Conservation (phyloP, 2,797 vertebrate species). For the Gallinago nigripennis region DNA sequence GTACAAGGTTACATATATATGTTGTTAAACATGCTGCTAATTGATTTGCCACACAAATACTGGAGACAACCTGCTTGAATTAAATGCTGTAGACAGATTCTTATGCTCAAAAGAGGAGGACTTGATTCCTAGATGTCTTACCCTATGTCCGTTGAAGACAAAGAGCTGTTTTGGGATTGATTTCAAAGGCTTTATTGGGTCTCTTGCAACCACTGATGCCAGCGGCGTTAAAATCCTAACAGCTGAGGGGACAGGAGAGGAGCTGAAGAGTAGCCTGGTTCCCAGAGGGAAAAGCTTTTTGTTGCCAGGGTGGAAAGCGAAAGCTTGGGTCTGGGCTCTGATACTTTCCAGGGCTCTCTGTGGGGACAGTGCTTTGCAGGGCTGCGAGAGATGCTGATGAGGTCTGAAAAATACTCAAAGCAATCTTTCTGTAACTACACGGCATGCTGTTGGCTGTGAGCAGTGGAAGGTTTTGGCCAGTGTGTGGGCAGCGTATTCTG, state of each 20-base stretch:
- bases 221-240: neutral
- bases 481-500: neutral
- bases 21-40: slow-evolving; percentile 59
- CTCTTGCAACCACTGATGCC: neutral
- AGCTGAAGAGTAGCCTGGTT: neutral
- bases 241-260: neutral
- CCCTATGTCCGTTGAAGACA: neutral
- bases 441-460: neutral
- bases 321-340: neutral
- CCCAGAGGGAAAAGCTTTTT: neutral
- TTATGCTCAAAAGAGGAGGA: neutral
- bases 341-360: neutral
- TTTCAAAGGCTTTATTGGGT: neutral
- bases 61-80: slow-evolving; percentile 40
- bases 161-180: neutral
- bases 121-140: neutral
- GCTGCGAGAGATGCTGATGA: neutral
- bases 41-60: slow-evolving; percentile 48
- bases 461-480: neutral
- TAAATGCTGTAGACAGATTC: neutral
- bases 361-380: neutral
- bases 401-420: neutral
- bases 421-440: neutral
- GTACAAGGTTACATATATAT: slow-evolving; percentile 3
- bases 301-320: neutral